Evolutionary conservation across 2,888 invertebrate species (phyloP).

Genomic region (Conops quadrifasciatus): DNA sequence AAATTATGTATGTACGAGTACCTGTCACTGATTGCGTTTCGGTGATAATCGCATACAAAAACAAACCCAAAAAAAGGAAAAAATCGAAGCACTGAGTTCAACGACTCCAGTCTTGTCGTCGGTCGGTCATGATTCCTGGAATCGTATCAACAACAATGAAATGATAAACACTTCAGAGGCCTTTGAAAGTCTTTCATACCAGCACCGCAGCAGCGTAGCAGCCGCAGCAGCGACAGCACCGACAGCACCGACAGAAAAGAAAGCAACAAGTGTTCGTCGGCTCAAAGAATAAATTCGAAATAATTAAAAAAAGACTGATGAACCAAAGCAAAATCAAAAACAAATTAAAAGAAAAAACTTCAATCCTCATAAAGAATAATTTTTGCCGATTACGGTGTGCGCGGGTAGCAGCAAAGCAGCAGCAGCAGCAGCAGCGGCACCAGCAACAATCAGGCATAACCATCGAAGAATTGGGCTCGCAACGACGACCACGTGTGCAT

Average conservation of each 20-base stretch:
- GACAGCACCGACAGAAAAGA: not conserved
- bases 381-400: no score
- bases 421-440: not conserved
- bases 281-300: not conserved
- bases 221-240: not conserved
- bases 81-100: slow-evolving; percentile 3
- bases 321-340: not conserved
- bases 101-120: not conserved
- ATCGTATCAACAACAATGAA: slow-evolving; percentile 13
- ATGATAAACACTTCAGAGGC: slow-evolving; percentile 5
- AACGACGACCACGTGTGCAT: not conserved
- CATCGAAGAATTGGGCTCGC: not conserved
- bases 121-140: not conserved
- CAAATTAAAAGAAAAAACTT: not conserved
- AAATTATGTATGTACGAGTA: no score
- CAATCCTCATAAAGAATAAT: not conserved
- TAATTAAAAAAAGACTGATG: slow-evolving; percentile 17
- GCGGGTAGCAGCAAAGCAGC: no score
- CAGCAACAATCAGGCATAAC: not conserved
- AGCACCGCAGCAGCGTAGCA: not conserved
- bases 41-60: not conserved
- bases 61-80: not conserved
- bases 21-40: not conserved
- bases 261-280: slow-evolving; percentile 24
- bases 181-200: slow-evolving; percentile 2